A percentile compares a stretch with the other conserved stretches of the same genome.
These are phyloP conservation scores for Tichodroma muraria DNA, from an alignment of 2,113 vertebrate species.

Conservation along the genomic window DNA sequence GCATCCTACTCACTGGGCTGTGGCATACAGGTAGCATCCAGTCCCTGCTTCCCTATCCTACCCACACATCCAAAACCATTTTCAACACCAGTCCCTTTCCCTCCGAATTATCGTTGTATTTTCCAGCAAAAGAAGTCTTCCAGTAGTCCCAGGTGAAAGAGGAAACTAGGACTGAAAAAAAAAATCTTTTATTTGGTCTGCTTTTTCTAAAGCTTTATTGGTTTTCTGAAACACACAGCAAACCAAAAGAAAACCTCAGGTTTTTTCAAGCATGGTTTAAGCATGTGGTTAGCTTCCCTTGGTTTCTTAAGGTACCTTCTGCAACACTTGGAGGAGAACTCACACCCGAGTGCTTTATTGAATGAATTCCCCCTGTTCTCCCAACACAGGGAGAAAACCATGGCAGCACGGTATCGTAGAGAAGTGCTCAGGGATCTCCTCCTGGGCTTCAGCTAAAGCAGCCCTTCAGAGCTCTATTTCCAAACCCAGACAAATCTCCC, in stretches of 20 bases:
- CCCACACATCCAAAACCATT: not conserved
- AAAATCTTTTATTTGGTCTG: not conserved
- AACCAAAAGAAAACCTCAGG: not conserved
- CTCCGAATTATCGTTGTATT: not conserved
- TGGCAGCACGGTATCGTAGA: rapidly evolving
- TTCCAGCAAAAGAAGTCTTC: not conserved
- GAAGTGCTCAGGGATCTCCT: not conserved
- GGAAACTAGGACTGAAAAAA: not conserved
- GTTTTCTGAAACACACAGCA: not conserved
- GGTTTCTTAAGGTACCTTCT: not conserved
- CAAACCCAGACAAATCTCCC: not conserved
- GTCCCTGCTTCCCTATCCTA: not conserved
- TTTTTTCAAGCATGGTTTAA: not conserved
- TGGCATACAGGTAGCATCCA: not conserved
- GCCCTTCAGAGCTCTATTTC: not conserved
- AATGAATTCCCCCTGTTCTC: not conserved
- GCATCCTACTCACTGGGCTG: not conserved
- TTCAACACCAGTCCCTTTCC: not conserved
- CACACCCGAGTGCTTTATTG: not conserved
- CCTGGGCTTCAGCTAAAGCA: not conserved
- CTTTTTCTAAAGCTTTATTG: not conserved
- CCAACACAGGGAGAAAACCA: rapidly evolving
- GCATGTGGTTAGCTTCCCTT: not conserved
- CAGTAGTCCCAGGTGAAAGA: not conserved
- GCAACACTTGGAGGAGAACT: not conserved